Evolutionary conservation across 2,797 vertebrate genomes (phyloP), one percentile per base, ranked within the genome.

Genomic region (Microctenopoma lineatum): DNA sequence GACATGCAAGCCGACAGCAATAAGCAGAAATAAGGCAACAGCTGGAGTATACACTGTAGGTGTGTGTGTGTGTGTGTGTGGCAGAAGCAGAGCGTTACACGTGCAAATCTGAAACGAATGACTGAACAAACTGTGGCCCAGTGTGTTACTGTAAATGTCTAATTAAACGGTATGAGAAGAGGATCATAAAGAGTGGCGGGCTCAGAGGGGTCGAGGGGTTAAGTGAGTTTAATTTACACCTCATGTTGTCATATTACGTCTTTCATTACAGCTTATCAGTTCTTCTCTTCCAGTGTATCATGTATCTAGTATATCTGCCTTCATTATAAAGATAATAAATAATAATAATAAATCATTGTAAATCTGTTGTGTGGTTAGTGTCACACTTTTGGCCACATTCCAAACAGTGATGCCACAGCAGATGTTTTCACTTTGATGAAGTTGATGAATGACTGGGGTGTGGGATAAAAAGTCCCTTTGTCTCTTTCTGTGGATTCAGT

Each of bases 131-230:
- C 29, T 51, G 55, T 50, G 39, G 21, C 44, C 48, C 16, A 16
- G 39, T 27, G 21, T 32, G 50, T 73, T 38, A 66, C 66, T 70
- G 50, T 62, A 64, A 77, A 74, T 57, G 71, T 53, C 4, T 67
- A 45, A 67, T 45, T 29, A 39, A 77, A 38, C 36, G 0, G 42
- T n/a, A 53, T 41, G 48, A 39, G 16, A 44, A 14, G 18, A 39
- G 27, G 41, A 39, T 64, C 29, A 64, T 34, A 51, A 11, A 64
- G n/a, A 53, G 11, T 12, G 42, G 21, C 38, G 25, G 21, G 26
- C 9, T 13, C 29, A 32, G 12, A 5, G 38, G 3, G 38, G 38
- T 13, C 12, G 3, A 39, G 38, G 38, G 38, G 12, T 66, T 18
- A 55, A 59, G 9, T 51, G 26, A 47, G 14, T 21, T 70, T 59